Evolutionary conservation across 2,888 invertebrate genomes (phyloP), one percentile per base, ranked within the genome.

Genomic region (Laothoe populi): DNA sequence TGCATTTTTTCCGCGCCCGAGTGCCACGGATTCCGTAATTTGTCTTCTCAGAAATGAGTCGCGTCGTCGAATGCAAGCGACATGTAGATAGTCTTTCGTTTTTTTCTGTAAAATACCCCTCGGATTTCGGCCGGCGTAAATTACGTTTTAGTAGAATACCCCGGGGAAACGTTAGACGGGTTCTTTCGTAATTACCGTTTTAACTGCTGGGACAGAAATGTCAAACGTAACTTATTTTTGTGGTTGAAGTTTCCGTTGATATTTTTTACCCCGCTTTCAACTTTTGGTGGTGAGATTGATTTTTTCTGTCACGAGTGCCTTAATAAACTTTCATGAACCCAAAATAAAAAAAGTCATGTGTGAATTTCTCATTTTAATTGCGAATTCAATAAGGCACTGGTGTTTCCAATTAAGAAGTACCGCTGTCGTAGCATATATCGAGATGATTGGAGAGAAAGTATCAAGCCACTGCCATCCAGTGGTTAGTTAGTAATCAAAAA

Each of bases 11-110:
- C 84, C 82, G 80, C 82, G 85, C 84, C 77, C 83, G 82, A 78
- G 86, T 84, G 87, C 83, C 86, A 81, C 75, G 83, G 87, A 87
- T 90, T 88, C 85, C 75, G 91, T 92, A 89, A 92, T 92, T 92
- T 92, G 92, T 92, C 92, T 92, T 92, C 92, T 77, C 78, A 90
- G 92, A 92, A 92, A 92, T 92, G 92, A 91, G 91, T 85, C 92
- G 90, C 89, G 91, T 92, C 92, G 90, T 90, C 92, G 89, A 83
- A 87, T 86, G 86, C 86, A 83, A 82, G 85, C 77, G 91, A 90
- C 90, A 88, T 89, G 89, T 88, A 87, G 88, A 88, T 88, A 81
- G 82, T 70, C 75, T 69, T 63, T 62, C 63, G 69, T 59, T 67
- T 74, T 75, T 78, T 76, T 75, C 70, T 67, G 69, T 48, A 59